Base-by-base conservation (phyloP, 2,888 invertebrate species). In the Tachina grossa region DNA sequence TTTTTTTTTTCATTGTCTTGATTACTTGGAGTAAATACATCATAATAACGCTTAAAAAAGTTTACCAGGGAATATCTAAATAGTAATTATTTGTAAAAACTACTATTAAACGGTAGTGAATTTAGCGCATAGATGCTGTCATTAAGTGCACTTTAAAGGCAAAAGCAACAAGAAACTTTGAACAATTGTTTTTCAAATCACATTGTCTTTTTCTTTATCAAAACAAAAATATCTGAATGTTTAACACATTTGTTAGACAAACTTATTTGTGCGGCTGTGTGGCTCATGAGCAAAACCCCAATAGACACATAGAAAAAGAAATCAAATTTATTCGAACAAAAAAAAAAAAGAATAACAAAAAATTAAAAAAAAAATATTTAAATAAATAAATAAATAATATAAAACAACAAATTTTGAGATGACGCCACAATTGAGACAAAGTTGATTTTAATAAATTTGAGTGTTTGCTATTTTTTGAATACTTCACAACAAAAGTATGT, bases 131-230 rank as follows among this genome's bases (percentile, higher is more conserved):
- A 89, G 89, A 89, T 89, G 89, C 90, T 89, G 89, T 89, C 91
- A 91, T 90, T 89, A 89, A 90, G 91, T 90, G 89, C 91, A 91
- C 91, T 91, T 90, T 88, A 89, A 88, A 90, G 90, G 91, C 90
- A 90, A 91, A 49, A 13, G 3, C 13, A 51, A 47, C 16, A 71
- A 71, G 45, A 61, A 69, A 61, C 9, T 31, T 31, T 31, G 31
- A 82, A 69, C 39, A 55, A 16, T 47, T n/a, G 8, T 63, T 8
- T 51, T 59, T 68, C 22, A 9, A 57, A 47, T 43, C 16, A 14
- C 45, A 9, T 47, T 43, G n/a, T 22, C 1, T 59, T 65, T 68
- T 61, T 71, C 31, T n/a, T n/a, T 53, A 80, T 76, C 80, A 71
- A 63, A 68, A 68, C 72, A 74, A 71, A 69, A 76, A 82, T 55